Conservation (phyloP, 2,797 vertebrate species). For the Gallinago solitaria region DNA sequence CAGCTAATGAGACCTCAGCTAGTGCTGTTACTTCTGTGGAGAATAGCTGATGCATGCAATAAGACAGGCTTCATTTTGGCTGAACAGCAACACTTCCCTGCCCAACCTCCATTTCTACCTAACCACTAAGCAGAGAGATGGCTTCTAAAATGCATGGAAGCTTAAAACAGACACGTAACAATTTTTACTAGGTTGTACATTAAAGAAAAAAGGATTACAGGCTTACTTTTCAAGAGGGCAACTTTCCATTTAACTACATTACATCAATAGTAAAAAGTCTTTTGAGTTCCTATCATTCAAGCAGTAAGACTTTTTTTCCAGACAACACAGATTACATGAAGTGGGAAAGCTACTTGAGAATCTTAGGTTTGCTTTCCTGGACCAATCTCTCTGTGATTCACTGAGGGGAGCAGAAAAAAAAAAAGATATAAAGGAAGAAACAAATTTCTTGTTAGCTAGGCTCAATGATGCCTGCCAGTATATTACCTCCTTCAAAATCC, state of each 20-base stretch:
- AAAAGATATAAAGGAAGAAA: neutral
- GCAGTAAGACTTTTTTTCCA: neutral
- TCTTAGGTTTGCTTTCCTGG: neutral
- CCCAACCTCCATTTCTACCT: neutral
- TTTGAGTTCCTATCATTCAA: neutral
- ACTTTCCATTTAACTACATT: constrained; percentile 18
- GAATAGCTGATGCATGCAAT: neutral
- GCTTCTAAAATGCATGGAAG: neutral
- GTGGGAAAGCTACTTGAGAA: neutral
- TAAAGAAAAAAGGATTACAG: constrained; percentile 26
- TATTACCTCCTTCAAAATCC: neutral
- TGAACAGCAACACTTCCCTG: neutral
- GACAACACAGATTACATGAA: neutral
- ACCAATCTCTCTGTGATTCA: neutral
- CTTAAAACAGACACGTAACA: neutral
- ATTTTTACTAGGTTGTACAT: neutral
- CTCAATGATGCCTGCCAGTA: neutral
- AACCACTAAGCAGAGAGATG: neutral
- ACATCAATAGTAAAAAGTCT: constrained; percentile 3
- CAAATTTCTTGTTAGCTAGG: neutral
- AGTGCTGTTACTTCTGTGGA: neutral
- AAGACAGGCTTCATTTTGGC: neutral
- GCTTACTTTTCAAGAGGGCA: constrained; percentile 1
- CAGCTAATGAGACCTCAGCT: neutral
- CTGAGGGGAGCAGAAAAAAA: neutral